Base-by-base conservation (phyloP, 1,140 invertebrate genomes). In the Bombus sibiricus region DNA sequence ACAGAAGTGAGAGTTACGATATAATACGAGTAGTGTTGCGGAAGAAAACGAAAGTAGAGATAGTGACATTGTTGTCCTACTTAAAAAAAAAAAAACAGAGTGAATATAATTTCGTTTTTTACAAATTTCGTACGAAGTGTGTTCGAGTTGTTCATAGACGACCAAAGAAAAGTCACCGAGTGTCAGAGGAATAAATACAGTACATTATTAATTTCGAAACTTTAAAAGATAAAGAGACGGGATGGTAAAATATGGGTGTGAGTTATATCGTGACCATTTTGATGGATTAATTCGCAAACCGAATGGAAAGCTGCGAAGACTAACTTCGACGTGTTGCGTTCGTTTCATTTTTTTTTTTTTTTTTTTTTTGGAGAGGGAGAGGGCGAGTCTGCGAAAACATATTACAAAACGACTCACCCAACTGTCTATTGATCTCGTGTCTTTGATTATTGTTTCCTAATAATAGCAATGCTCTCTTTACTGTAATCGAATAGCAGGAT, bases 231-330 rank as follows among this genome's bases (percentile, higher is more conserved):
- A 73, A 64, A 91, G 90, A 85, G 83, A 75, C 66, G 72, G 66
- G 87, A 86, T 83, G 85, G 89, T 62, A 81, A 91, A 92, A 91
- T 78, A 47, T 88, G 88, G 88, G 91, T 85, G 91, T 90, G 92
- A 92, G 92, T 93, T 92, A 91, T 90, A 86, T 89, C 90, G 91
- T 91, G 90, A 91, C 91, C 92, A 93, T 93, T 94, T 94, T 94
- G 93, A 94, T 94, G 93, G 93, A 94, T 94, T 94, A 94, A 94
- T 94, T 94, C 93, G 91, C 91, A 91, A 93, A 90, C 88, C 87
- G 90, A 94, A 90, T 87, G 91, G 93, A 94, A 94, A 90, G 93
- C 80, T 90, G 72, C 92, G 92, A 91, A 90, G 89, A 92, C 91
- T 85, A 91, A 88, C 87, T 87, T 88, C 87, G 88, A 90, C 79